These are phyloP conservation scores for Otis tarda DNA, from an alignment of 2,113 vertebrate genomes.

Conservation along the genomic window DNA sequence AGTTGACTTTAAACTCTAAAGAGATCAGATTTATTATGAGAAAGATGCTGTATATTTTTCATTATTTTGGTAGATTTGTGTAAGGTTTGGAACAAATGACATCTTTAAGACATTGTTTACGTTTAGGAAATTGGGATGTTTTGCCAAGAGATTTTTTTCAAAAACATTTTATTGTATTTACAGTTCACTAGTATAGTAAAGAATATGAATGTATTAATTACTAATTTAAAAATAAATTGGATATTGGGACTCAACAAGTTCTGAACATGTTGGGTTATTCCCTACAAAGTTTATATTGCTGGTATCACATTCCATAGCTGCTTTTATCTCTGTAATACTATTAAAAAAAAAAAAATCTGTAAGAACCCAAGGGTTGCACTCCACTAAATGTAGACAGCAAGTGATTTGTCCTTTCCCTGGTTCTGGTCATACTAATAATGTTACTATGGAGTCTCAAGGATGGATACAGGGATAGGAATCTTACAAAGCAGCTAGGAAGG, in stretches of 20 bases:
- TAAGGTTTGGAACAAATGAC: slow-evolving; percentile 16
- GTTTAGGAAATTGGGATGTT: not conserved
- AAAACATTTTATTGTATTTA: not conserved
- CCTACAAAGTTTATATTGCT: not conserved
- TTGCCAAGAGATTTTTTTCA: not conserved
- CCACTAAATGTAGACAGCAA: not conserved
- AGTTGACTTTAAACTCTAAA: slow-evolving; percentile 51
- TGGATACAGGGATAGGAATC: not conserved
- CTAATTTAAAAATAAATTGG: not conserved
- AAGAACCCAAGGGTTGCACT: not conserved
- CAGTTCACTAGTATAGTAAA: not conserved
- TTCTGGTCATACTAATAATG: slow-evolving; percentile 16
- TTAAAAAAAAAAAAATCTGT: not conserved
- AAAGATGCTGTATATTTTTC: slow-evolving; percentile 31
- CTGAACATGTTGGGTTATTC: not conserved
- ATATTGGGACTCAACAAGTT: not conserved
- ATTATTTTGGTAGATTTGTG: not conserved
- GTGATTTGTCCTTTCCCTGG: not conserved
- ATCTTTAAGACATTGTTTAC: not conserved
- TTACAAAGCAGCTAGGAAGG: slow-evolving; percentile 3
- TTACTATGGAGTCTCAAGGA: slow-evolving; percentile 14
- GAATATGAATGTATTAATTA: not conserved
- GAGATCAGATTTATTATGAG: slow-evolving; percentile 1
- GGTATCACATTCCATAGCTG: not conserved
- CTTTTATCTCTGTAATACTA: not conserved